Base-by-base conservation (phyloP, 2,888 invertebrate species). In the Strigamia crassipes region DNA sequence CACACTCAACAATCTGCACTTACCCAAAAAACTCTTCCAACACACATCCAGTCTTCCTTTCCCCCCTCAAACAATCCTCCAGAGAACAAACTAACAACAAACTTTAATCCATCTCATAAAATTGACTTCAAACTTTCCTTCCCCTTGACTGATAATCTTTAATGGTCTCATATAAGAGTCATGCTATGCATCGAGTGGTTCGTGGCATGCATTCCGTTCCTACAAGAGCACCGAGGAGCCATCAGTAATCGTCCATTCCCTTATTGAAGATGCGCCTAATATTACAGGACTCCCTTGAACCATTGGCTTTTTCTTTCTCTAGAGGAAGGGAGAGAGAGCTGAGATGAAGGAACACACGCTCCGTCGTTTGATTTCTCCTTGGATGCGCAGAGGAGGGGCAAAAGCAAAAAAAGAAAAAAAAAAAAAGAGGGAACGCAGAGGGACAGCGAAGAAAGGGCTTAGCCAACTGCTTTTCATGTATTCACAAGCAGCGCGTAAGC, bases 281-380 rank as follows among this genome's bases (percentile, higher is more conserved):
- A 66, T 66, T 31, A 66, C 27, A 9, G 66, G 13, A 27, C 66
- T 31, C 66, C 31, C 27, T 27, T 18, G 27, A 66, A 66, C 66
- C 66, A 66, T 66, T 66, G 66, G 66, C 66, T 66, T 66, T 66
- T 66, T 51, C 27, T 6, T 66, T 15, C 66, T 66, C 66, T 66
- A 15, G 66, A 66, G 66, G 27, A 27, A 27, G 31, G 27, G 23
- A 21, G 18, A n/a, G 18, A 5, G 61, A 61, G 61, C 27, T 27
- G 66, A 66, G 66, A 66, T 66, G 66, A 66, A 66, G 66, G 66
- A 66, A 66, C 66, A 66, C 66, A 15, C 66, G 66, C 66, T 66
- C 66, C 27, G 66, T 66, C 66, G 66, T 66, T 66, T 66, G 66
- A 66, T 66, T 66, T 66, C 66, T 66, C 66, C 66, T 66, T 66